Evolutionary conservation across 2,888 invertebrate species (phyloP).

Genomic region (Andrena flavipes): DNA sequence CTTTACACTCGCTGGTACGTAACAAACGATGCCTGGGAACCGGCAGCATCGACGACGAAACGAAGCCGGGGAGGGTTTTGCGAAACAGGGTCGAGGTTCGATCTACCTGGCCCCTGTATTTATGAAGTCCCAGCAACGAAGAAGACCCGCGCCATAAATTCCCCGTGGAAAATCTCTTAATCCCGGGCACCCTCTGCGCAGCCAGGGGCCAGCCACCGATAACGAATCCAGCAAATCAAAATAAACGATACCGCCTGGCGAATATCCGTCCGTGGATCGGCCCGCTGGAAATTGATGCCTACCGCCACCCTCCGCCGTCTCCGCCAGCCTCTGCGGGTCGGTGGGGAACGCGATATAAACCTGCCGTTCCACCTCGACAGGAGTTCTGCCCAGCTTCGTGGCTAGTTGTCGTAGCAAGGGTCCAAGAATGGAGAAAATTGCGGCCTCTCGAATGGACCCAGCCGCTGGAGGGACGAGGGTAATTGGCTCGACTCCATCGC

Average conservation of each 20-base stretch:
- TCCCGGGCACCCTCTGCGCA: conserved; percentile 41
- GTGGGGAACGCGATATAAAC: conserved; percentile 27
- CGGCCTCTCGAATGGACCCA: conserved; percentile 52
- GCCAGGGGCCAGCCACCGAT: conserved; percentile 24
- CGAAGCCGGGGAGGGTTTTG: background rate
- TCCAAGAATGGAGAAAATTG: conserved; percentile 56
- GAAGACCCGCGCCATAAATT: conserved; percentile 47
- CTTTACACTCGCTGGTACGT: background rate
- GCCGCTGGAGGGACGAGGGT: conserved; percentile 40
- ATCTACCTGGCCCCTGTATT: conserved; percentile 21
- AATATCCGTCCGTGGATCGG: conserved; percentile 40
- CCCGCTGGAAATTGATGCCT: conserved; percentile 36
- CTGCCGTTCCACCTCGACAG: conserved; percentile 9
- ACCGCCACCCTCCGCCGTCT: background rate
- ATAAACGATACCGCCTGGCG: conserved; percentile 45
- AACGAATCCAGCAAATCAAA: conserved; percentile 59
- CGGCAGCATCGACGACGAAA: background rate
- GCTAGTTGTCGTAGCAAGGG: background rate
- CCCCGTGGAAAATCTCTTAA: conserved; percentile 55
- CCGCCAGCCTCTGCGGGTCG: background rate
- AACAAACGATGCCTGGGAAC: background rate
- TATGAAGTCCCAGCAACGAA: conserved; percentile 51
- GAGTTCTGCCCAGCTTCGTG: conserved; percentile 9
- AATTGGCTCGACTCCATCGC: conserved; percentile 66
- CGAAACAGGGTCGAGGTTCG: conserved; percentile 10